A percentile compares a stretch with the other conserved stretches of the same genome.
Conservation (phyloP, 2,113 vertebrate genomes). For the Amphilophus citrinellus region DNA sequence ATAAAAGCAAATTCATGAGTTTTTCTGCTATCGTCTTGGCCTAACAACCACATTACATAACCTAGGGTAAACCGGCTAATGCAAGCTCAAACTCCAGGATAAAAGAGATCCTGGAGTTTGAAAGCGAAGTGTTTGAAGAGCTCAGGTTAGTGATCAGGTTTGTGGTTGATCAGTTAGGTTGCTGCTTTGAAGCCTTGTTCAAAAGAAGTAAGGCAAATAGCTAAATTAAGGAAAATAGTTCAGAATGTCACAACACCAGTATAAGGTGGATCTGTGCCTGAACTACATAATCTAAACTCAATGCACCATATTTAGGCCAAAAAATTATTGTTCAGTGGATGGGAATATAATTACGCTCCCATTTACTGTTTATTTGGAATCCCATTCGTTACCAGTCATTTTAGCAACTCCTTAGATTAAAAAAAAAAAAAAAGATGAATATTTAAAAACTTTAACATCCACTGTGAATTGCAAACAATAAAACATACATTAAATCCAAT, state of each 20-base stretch:
- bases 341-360: background rate
- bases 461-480: background rate
- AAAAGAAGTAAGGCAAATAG: background rate
- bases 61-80: background rate
- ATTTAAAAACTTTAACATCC: background rate
- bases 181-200: background rate
- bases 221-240: background rate
- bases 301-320: background rate
- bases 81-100: background rate
- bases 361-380: background rate
- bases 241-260: background rate
- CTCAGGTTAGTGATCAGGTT: background rate
- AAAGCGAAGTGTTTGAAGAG: background rate
- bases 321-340: background rate
- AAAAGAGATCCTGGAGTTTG: background rate
- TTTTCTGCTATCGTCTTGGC: background rate
- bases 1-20: no score
- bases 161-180: background rate
- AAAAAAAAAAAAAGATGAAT: background rate
- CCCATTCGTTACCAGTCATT: background rate
- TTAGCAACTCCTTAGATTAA: background rate
- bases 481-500: no score
- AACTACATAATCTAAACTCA: background rate
- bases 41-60: background rate
- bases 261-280: background rate